phyloP scores from a whole-genome alignment of 2,113 vertebrate genomes.

The Pachycephala philippinensis region DNA sequence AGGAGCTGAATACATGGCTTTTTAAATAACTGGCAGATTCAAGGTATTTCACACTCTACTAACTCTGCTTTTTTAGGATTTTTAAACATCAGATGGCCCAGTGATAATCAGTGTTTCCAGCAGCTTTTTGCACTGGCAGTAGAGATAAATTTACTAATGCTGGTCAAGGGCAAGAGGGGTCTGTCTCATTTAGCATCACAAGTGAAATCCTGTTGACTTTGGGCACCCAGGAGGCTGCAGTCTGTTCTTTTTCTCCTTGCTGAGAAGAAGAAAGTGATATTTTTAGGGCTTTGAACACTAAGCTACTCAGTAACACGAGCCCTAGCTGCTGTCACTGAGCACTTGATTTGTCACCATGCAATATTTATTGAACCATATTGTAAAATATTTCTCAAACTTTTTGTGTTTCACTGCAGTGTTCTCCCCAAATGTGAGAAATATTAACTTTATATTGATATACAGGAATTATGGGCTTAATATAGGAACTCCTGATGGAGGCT shows the following conservation, averaged over 20 bases:
- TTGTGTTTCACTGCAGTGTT: not conserved
- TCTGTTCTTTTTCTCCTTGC: not conserved
- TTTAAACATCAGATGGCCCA: not conserved
- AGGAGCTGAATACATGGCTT: rapidly evolving
- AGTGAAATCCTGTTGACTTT: not conserved
- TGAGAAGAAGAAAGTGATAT: not conserved
- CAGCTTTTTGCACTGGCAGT: not conserved
- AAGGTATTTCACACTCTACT: not conserved
- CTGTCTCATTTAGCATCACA: not conserved
- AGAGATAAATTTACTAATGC: not conserved
- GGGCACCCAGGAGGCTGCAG: not conserved
- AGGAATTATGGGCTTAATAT: not conserved
- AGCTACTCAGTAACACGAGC: not conserved
- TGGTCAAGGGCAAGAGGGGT: not conserved
- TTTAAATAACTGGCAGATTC: not conserved
- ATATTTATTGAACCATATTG: not conserved
- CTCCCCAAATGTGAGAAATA: not conserved
- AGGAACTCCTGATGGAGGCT: not conserved
- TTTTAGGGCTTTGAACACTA: not conserved
- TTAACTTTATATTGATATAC: not conserved
- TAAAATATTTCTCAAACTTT: not conserved
- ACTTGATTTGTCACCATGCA: not conserved
- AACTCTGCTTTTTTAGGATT: not conserved
- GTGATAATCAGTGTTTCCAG: not conserved
- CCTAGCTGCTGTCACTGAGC: not conserved